Evolutionary conservation across 2,888 invertebrate genomes (phyloP), one percentile per base, ranked within the genome.

Genomic region (Rhimphoctona megacephalus): DNA sequence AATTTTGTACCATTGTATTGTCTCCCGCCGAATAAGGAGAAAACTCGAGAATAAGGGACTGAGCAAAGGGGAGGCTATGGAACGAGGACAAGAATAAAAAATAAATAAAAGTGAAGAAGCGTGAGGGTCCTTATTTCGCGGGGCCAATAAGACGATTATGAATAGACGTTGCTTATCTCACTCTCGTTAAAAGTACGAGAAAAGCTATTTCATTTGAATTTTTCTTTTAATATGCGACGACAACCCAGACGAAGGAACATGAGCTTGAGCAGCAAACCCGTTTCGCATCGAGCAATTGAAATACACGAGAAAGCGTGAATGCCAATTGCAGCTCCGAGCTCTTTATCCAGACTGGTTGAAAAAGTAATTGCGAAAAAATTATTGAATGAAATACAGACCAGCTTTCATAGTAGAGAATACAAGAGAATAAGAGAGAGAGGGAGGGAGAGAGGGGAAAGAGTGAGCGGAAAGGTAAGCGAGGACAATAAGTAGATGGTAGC

Each of bases 311-410:
- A 83, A 67, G 79, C 79, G 83, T 69, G 81, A 77, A 80, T 81
- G 82, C 80, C 81, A 81, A 74, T 67, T 81, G 73, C 85, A 81
- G 83, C 73, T 76, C 30, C 46, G 77, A 81, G 49, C 64, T 64
- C 54, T 83, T 85, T 84, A 46, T 82, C 67, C 64, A 9, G 46
- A 30, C 72, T 22, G 67, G 80, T 33, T 69, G 33, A 30, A 87
- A 85, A 82, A 84, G 80, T 87, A 87, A 85, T 88, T 85, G 87
- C 82, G 61, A 69, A 76, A 76, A 85, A 85, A 83, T 85, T 88
- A 87, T 87, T 85, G 52, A 87, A 87, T 87, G 39, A 80, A 78
- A 80, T 83, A 80, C 30, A 70, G 46, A 70, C 19, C 7, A 64
- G 64, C 49, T 72, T 72, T 36, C 46, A 61, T 80, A 49, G 57